Evolutionary conservation across 1,140 invertebrate species (phyloP), one percentile per base, ranked within the genome.

Genomic region (Ostrea edulis): DNA sequence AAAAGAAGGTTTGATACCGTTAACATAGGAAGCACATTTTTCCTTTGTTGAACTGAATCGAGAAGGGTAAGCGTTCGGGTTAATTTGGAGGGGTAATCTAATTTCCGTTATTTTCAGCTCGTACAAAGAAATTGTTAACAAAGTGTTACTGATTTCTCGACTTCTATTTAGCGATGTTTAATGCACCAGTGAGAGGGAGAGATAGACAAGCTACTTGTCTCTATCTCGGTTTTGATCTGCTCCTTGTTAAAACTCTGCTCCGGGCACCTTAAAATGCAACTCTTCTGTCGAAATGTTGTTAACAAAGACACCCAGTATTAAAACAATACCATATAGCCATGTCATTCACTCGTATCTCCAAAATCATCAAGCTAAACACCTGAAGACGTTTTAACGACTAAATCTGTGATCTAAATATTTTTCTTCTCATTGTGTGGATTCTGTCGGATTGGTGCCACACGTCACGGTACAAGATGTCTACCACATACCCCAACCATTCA

Each of bases 81-180:
- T 35, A 77, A 77, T 77, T 77, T 77, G 8, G 29, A 77, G 68
- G 22, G 12, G 29, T 77, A 77, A 77, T 77, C 68, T 77, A 77
- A 77, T 77, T 77, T 77, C 68, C 68, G 68, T 77, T 17, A 14
- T 44, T 35, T 25, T 77, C 68, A 77, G 25, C 68, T 2, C 35
- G 29, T 77, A 77, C 68, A 77, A 77, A 77, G 68, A 77, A 77
- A 77, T 35, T 12, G 68, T 35, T 77, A 35, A 77, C 25, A 77
- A 77, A 77, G 68, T 77, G 68, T 77, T 17, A 35, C 68, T 35
- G 68, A 77, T 77, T 77, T 71, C 35, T 77, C 25, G 68, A 77
- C 68, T 77, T 11, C 25, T 35, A 25, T 77, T 71, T 35, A 77
- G 22, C 22, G 14, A 7, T 29, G 25, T 77, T 77, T 77, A 35